Evolutionary conservation across 2,113 vertebrate species (phyloP).

Genomic region (Camelus bactrianus): DNA sequence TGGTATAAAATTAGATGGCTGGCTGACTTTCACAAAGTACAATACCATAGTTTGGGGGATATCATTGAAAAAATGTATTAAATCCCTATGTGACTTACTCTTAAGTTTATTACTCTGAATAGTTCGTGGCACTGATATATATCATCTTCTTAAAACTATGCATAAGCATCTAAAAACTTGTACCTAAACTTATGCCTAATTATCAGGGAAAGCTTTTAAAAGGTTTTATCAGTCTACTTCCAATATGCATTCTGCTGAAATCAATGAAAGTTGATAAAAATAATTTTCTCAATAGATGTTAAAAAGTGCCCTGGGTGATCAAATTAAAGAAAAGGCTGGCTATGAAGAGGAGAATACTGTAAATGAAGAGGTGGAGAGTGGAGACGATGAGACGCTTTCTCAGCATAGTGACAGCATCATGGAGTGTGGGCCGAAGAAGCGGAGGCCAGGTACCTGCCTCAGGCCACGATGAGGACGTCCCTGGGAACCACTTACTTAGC

Average conservation of each 20-base stretch:
- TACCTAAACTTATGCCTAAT: not conserved
- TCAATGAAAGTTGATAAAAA: conserved; percentile 53
- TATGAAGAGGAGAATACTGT: conserved; percentile 70
- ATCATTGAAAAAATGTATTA: not conserved
- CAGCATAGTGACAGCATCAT: conserved; percentile 93
- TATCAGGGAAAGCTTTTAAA: not conserved
- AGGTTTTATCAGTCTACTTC: not conserved
- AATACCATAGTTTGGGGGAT: not conserved
- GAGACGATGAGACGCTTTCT: conserved; percentile 90
- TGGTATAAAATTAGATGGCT: conserved; percentile 44
- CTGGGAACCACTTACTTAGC: not conserved
- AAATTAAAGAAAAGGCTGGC: conserved; percentile 67
- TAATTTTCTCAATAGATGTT: conserved; percentile 90
- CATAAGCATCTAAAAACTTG: not conserved
- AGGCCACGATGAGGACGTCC: not conserved
- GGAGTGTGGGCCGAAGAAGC: conserved; percentile 85
- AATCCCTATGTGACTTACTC: not conserved
- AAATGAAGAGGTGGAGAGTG: conserved; percentile 56
- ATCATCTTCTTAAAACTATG: not conserved
- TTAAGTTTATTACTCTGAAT: conserved; percentile 24
- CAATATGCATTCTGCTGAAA: conserved; percentile 18
- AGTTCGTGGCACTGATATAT: not conserved
- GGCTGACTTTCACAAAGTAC: conserved; percentile 22
- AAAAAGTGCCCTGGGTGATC: conserved; percentile 89
- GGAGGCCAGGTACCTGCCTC: conserved; percentile 85